A percentile compares a stretch with the other conserved stretches of the same genome.
Evolutionary conservation across 2,797 vertebrate species (phyloP).

Genomic region (Sebastes melanostomus): DNA sequence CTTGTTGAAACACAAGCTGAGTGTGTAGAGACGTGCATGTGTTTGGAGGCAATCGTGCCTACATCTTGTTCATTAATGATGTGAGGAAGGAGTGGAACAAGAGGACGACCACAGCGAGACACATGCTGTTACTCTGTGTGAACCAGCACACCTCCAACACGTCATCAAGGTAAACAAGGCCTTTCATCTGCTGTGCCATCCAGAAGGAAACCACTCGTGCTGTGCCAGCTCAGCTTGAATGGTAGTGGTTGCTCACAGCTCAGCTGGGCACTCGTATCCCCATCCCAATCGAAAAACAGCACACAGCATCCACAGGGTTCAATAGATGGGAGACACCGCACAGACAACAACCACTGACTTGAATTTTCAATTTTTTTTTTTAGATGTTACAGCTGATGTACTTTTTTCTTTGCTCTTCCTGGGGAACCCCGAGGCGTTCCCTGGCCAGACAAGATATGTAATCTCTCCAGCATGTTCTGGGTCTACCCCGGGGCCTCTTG

Average conservation of each 20-base stretch:
- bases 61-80: background rate
- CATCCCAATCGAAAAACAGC: background rate
- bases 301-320: too few species aligned
- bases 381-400: background rate
- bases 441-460: too few species aligned
- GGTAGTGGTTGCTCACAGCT: background rate
- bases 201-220: background rate
- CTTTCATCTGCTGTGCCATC: background rate
- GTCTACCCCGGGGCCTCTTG: too few species aligned
- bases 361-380: background rate
- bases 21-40: background rate
- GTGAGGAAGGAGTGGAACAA: background rate
- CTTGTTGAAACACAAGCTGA: constrained; percentile 14
- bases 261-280: background rate
- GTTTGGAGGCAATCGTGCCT: background rate
- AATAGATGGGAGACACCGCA: background rate
- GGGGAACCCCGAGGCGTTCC: too few species aligned
- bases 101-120: background rate
- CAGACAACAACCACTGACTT: background rate
- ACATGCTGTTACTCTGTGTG: background rate
- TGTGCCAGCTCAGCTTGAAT: background rate
- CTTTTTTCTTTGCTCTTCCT: too few species aligned
- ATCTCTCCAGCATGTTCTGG: too few species aligned
- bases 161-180: background rate
- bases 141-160: background rate